Evolutionary conservation across 2,888 invertebrate genomes (phyloP), one percentile per base, ranked within the genome.

Genomic region (Glyphotaelius pellucidus): DNA sequence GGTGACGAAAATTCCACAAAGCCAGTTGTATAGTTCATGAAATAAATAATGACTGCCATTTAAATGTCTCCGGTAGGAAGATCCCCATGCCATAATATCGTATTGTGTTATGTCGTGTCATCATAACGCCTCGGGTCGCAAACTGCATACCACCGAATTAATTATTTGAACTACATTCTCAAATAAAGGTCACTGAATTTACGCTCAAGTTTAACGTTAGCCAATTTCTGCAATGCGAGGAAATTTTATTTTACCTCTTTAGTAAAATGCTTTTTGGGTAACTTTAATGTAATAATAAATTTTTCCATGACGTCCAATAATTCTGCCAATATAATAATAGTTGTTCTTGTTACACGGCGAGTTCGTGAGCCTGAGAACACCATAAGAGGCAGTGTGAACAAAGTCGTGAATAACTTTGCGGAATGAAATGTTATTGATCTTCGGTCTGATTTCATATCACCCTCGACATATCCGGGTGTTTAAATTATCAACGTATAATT

Each of bases 351-450:
- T 52, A 19, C 42, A 31, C 87, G 31, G 67, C 25, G 87, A 86
- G 87, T 32, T 87, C 87, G 67, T 87, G 67, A 87, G 30, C 87
- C 87, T 31, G 87, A 52, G 67, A 67, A 87, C 15, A 31, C 87
- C 87, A 32, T 87, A 67, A 67, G 32, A 52, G 67, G 31, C 30
- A 67, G 52, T 52, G 87, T 52, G 87, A 87, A 38, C 85, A 3
- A 42, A 87, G 12, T 87, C 87, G 87, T 87, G 87, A 67, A 87
- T 87, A 67, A 31, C 67, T 87, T 31, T 32, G 32, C 52, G 52
- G 30, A 38, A 38, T 85, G n/a, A 85, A 85, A 52, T 67, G 67
- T 87, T 67, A 87, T 52, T 87, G 87, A 87, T 87, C 87, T 87
- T 87, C 87, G 87, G 67, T 87, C 52, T 31, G 52, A 87, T 67